Percentiles rank a stretch among this genome's conserved stretches.
These are phyloP conservation scores for Grammomys dolichurus DNA, from an alignment of 2,113 vertebrate species.

Conservation along the genomic window DNA sequence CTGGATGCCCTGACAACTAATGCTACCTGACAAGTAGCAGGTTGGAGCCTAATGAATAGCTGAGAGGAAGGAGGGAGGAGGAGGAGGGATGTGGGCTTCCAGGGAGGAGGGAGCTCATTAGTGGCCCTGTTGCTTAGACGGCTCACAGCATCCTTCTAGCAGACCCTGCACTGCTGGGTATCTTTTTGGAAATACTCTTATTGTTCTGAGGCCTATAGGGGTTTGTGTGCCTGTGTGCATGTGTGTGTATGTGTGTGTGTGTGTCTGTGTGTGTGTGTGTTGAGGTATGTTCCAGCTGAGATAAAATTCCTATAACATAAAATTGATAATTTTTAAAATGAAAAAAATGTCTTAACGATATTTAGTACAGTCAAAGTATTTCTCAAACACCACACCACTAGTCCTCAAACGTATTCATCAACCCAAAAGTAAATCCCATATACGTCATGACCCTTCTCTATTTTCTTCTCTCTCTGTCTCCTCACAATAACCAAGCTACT, in stretches of 20 bases:
- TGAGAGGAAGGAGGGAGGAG: not conserved
- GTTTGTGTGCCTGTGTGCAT: not conserved
- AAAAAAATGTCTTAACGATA: not conserved
- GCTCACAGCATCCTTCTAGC: not conserved
- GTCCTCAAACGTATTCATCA: slow-evolving; percentile 24
- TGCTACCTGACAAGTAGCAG: slow-evolving; percentile 59
- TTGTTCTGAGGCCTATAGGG: not conserved
- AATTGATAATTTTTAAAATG: not conserved
- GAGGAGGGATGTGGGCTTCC: not conserved
- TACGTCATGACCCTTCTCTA: not conserved
- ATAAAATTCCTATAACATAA: slow-evolving; percentile 50
- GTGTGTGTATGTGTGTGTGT: not conserved
- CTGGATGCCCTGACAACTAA: not conserved
- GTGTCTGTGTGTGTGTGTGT: not conserved
- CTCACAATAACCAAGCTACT: not conserved
- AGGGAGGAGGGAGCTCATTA: slow-evolving; percentile 16
- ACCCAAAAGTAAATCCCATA: not conserved
- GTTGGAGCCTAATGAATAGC: slow-evolving; percentile 47
- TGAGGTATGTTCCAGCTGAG: not conserved
- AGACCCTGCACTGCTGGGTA: not conserved
- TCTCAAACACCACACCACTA: not conserved
- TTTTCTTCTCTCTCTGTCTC: not conserved
- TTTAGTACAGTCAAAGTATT: slow-evolving; percentile 3
- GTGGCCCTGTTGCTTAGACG: not conserved
- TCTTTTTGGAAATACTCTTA: slow-evolving; percentile 41